Evolutionary conservation across 2,113 vertebrate species (phyloP), one percentile per base, ranked within the genome.

Genomic region (Zapornia atra): DNA sequence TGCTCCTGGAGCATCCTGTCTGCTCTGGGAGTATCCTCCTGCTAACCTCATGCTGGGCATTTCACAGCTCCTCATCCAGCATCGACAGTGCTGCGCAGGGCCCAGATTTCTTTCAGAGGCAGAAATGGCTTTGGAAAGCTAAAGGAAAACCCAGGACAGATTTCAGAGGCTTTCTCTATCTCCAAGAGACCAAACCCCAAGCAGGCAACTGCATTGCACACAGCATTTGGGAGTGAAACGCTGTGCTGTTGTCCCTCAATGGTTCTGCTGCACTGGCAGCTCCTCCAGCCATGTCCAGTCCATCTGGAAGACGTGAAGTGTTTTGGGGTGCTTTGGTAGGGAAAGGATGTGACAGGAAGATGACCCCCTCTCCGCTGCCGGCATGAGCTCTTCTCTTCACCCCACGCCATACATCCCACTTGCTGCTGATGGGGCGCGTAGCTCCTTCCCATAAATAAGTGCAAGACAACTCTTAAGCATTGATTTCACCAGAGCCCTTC

Each of bases 401-500:
- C 10, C n/a, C 4, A 0, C 13, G 38, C 59, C 50, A 68, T 40
- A 7, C 40, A 38, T 50, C 53, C 77, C 1, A 0, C 71, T 50
- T 10, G 0, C 40, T 59, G 9, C 0, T 16, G 57, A 91, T 19
- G 38, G 59, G 71, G n/a, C 54, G 25, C 4, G 57, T 11, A 17
- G 59, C 63, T 69, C 38, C 90, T 86, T 54, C 81, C 59, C 57
- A 6, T 2, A 34, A n/a, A 64, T 18, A 61, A 2, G 5, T 65
- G 25, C 2, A 0, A 36, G 72, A 33, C 50, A 71, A 28, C 59
- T 66, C 12, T 29, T 65, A 83, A 38, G 21, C 29, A 5, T 40
- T 54, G 92, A 68, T 95, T 94, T 93, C 77, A 53, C 82, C 73
- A 82, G 86, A 60, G 84, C 22, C 95, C 10, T 82, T 56, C 71